A percentile compares a stretch with the other conserved stretches of the same genome.
Conservation (phyloP, 2,888 invertebrate species). For the Drosophila atroscutellata region DNA sequence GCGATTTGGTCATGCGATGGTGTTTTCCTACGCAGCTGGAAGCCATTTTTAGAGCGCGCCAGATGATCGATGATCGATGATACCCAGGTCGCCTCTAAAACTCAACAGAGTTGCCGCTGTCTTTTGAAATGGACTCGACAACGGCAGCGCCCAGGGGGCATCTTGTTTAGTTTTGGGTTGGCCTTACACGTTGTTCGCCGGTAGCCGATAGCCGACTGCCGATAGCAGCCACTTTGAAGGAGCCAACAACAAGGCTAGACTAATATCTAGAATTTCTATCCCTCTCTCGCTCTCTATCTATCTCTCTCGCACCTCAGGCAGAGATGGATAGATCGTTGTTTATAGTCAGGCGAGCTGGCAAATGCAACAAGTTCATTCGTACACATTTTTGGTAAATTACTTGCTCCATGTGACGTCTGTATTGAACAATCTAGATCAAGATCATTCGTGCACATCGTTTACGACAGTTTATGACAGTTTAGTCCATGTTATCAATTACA, state of each 20-base stretch:
- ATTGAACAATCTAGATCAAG: slow-evolving; percentile 80
- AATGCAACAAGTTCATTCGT: slow-evolving; percentile 75
- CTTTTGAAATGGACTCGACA: slow-evolving; percentile 77
- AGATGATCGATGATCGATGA: slow-evolving; percentile 80
- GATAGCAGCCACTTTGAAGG: slow-evolving; percentile 5
- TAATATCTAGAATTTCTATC: background rate
- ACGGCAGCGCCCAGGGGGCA: slow-evolving; percentile 76
- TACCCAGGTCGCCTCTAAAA: slow-evolving; percentile 66
- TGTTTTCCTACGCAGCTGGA: slow-evolving; percentile 81
- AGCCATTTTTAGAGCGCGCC: slow-evolving; percentile 76
- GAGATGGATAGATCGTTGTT: slow-evolving; percentile 37
- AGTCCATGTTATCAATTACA: slow-evolving; percentile 70
- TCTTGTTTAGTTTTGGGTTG: slow-evolving; percentile 63
- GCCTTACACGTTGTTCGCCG: slow-evolving; percentile 68
- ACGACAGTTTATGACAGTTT: slow-evolving; percentile 77
- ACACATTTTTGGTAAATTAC: slow-evolving; percentile 76
- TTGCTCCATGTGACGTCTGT: slow-evolving; percentile 75
- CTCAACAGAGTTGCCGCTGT: slow-evolving; percentile 43
- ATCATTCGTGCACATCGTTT: slow-evolving; percentile 52
- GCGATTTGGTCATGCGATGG: slow-evolving; percentile 82
- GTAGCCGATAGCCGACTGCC: slow-evolving; percentile 6
- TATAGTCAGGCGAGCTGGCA: slow-evolving; percentile 33
- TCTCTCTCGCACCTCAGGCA: slow-evolving; percentile 11
- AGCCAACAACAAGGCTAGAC: slow-evolving; percentile 2
- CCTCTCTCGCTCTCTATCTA: slow-evolving; percentile 1